Base-by-base conservation (phyloP, 2,113 vertebrate genomes). In the Sylvietta virens region DNA sequence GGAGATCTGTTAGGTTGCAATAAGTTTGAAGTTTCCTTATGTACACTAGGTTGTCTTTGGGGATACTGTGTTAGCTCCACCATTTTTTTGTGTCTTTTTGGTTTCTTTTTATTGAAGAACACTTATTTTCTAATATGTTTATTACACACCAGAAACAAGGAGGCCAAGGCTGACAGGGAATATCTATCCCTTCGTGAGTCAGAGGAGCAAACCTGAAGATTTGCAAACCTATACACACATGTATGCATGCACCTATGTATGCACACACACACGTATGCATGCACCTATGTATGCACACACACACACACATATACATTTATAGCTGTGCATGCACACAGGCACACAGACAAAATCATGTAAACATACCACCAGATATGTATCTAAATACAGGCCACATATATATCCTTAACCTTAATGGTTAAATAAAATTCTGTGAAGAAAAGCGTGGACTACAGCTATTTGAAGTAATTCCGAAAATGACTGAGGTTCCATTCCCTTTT, bases 261-360 rank as follows among this genome's bases (percentile, higher is more conserved):
- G 13, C 8, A 40, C 10, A 71, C 1, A 8, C 31, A 6, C 11
- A 39, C 3, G n/a, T n/a, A n/a, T n/a, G n/a, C n/a, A n/a, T n/a
- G n/a, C n/a, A n/a, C n/a, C n/a, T n/a, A n/a, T 31, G 13, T 7
- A 17, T 33, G 11, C 15, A 48, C 14, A 27, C 11, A 67, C 7
- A 26, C 18, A 50, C 9, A 53, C 15, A 48, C 9, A n/a, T 4
- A 51, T 11, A 7, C 24, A 31, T 27, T 7, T 14, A 9, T 37
- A 42, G 3, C 6, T 70, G 30, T 31, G 17, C 10, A 22, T 47
- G 9, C 18, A 54, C 18, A 22, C 11, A 62, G 14, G 21, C 22
- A 45, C 6, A 44, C 14, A 44, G 15, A 47, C n/a, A 37, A 10
- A 65, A 4, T 40, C 9, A 26, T 11, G 13, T 40, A 30, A 23